phyloP scores from a whole-genome alignment of 2,888 invertebrate genomes.

The Rambutsinella grinnellia region DNA sequence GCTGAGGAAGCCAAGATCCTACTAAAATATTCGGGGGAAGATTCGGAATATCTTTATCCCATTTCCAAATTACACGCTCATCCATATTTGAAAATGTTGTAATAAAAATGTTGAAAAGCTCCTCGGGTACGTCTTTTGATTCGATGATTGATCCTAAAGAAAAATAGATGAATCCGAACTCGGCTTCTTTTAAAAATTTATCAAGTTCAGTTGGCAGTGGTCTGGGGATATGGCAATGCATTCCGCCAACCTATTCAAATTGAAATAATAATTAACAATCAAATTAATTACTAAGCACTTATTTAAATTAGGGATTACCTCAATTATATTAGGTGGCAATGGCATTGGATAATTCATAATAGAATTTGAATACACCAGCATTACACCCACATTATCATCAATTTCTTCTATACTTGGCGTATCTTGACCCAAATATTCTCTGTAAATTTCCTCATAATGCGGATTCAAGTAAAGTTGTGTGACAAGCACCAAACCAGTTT shows the following conservation, averaged over 20 bases:
- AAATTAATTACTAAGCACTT: not conserved
- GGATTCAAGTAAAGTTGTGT: slow-evolving; percentile 68
- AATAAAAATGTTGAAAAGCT: slow-evolving; percentile 78
- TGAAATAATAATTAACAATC: slow-evolving; percentile 3
- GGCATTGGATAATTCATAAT: slow-evolving; percentile 60
- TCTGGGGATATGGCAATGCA: slow-evolving; percentile 78
- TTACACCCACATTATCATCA: slow-evolving; percentile 63
- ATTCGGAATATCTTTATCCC: slow-evolving; percentile 76
- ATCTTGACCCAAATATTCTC: slow-evolving; percentile 68
- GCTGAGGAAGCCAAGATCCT: slow-evolving; percentile 81
- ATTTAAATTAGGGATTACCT: slow-evolving; percentile 24
- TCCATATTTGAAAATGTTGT: slow-evolving; percentile 82
- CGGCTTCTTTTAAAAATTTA: slow-evolving; percentile 70
- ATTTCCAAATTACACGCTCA: slow-evolving; percentile 87
- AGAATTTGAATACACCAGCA: slow-evolving; percentile 65
- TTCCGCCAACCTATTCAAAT: slow-evolving; percentile 54
- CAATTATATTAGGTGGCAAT: slow-evolving; percentile 62
- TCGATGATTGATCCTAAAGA: slow-evolving; percentile 89
- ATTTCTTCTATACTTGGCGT: slow-evolving; percentile 59
- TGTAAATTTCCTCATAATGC: slow-evolving; percentile 42
- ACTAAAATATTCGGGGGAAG: slow-evolving; percentile 76
- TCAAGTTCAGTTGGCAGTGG: slow-evolving; percentile 73
- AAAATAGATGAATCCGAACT: slow-evolving; percentile 83
- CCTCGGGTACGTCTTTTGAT: slow-evolving; percentile 84
- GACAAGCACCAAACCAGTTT: slow-evolving; percentile 68